Percentiles rank a stretch among this genome's conserved stretches.
phyloP scores from a whole-genome alignment of 2,888 invertebrate genomes.

The Leptodirus hochenwartii region DNA sequence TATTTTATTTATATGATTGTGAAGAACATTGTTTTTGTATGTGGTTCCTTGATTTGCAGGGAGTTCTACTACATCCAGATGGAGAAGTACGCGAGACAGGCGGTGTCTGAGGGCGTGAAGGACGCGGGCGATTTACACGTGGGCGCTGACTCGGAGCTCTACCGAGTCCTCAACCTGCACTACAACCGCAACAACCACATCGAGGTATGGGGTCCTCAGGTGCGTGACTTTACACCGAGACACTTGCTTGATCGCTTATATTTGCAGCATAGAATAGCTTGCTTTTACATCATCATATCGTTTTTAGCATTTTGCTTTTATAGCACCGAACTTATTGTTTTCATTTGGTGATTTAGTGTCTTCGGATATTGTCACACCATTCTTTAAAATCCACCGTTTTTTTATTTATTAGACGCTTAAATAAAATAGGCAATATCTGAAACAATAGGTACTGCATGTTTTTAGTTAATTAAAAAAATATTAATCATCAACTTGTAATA shows the following conservation, averaged over 20 bases:
- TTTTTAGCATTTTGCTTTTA: neutral
- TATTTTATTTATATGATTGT: no score
- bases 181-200: slow-evolving; percentile 96
- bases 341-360: no score
- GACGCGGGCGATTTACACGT: slow-evolving; percentile 86
- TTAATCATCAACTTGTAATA: no score
- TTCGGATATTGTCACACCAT: no score
- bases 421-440: no score
- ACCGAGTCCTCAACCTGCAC: slow-evolving; percentile 94
- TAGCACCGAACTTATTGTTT: no score
- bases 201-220: slow-evolving; percentile 64
- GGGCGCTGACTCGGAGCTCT: slow-evolving; percentile 89
- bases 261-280: slow-evolving; percentile 10
- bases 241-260: no score
- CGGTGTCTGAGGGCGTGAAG: slow-evolving; percentile 91
- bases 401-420: no score
- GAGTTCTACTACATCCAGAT: slow-evolving; percentile 99
- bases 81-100: slow-evolving; percentile 99
- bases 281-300: neutral
- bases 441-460: no score
- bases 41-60: slow-evolving; percentile 40
- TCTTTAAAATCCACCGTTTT: no score
- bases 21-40: no score
- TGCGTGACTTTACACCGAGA: slow-evolving; percentile 29
- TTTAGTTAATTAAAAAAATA: no score